Evolutionary conservation across 2,797 vertebrate species (phyloP), one percentile per base, ranked within the genome.

Genomic region (Molossus alvarezi): DNA sequence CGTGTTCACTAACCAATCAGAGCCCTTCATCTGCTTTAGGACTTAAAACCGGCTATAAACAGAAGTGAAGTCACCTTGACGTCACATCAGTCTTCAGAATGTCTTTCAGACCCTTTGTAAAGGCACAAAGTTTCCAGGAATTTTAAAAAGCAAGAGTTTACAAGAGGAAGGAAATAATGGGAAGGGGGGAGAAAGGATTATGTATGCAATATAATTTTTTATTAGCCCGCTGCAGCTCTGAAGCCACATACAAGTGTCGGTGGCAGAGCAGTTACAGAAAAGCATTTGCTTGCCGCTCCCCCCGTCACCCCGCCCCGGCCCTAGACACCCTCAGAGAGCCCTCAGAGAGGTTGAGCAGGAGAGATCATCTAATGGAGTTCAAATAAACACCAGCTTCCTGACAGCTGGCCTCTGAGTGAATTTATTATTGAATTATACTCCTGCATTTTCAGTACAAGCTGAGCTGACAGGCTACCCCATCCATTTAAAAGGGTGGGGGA

Each of bases 351-450:
- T 75, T n/a, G 12, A 96, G 92, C 95, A 21, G 71, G 71, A 82
- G 90, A 80, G 81, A 98, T 96, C 94, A 89, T 93, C 97, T 98
- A 98, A 98, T 98, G 98, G 98, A 97, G 97, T 97, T 98, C 97
- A 98, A 96, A 98, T 98, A 98, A 98, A 97, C 96, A 95, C 98
- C 97, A 92, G 91, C 95, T 97, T 98, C 89, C 0, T 98, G 98
- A 98, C 98, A 98, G 97, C 97, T 95, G 97, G 96, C 97, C 97
- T 98, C 98, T 96, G 97, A 98, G 97, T 79, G 57, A 97, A 98
- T 98, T 98, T 98, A 98, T 98, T 98, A 98, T 98, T 98, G 98
- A 98, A 98, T 98, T 98, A 98, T 81, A 95, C 95, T 98, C 97
- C 94, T 92, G 97, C 88, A 72, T 98, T 98, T 98, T 97, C 98